Conservation (phyloP, 2,797 vertebrate species). For the Scarus forsteni region DNA sequence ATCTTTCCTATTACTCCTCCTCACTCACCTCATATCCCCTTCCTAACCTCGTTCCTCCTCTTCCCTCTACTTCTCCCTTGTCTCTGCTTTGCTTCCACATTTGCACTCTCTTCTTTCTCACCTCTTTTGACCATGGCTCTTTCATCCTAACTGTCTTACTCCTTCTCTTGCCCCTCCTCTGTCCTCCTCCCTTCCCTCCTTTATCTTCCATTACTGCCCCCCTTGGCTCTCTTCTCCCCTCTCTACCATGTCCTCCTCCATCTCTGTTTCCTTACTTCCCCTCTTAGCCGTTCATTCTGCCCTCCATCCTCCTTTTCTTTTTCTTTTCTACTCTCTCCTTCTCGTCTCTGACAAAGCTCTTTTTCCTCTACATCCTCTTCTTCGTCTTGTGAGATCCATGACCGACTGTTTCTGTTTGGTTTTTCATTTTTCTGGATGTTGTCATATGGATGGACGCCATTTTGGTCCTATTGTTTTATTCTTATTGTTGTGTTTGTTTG, state of each 20-base stretch:
- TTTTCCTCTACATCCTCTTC: constrained; percentile 93
- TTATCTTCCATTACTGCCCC: constrained; percentile 18
- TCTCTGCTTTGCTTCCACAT: constrained; percentile 67
- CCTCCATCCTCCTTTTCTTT: constrained; percentile 89
- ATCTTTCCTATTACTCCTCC: constrained; percentile 15
- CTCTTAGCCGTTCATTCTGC: constrained; percentile 86
- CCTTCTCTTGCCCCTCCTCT: constrained; percentile 44
- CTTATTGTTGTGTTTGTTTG: constrained; percentile 79
- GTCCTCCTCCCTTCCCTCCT: constrained; percentile 30
- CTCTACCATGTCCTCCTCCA: constrained; percentile 76
- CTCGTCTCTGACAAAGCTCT: constrained; percentile 89
- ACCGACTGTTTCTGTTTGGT: constrained; percentile 52
- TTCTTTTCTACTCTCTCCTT: constrained; percentile 89
- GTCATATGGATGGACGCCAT: constrained; percentile 78
- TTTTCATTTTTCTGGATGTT: constrained; percentile 71
- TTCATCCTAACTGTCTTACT: constrained; percentile 67
- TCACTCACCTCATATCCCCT: constrained; percentile 15
- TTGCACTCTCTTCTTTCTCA: constrained; percentile 68
- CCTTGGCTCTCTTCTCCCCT: constrained; percentile 20
- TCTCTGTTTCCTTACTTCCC: constrained; percentile 32
- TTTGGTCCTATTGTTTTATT: constrained; percentile 81
- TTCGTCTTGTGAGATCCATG: constrained; percentile 89
- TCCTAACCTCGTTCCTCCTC: constrained; percentile 6
- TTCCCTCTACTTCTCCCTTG: constrained; percentile 52
- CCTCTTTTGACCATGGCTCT: constrained; percentile 35